Evolutionary conservation across 1,140 invertebrate genomes (phyloP), one percentile per base, ranked within the genome.

Genomic region (Bombus terrestris): DNA sequence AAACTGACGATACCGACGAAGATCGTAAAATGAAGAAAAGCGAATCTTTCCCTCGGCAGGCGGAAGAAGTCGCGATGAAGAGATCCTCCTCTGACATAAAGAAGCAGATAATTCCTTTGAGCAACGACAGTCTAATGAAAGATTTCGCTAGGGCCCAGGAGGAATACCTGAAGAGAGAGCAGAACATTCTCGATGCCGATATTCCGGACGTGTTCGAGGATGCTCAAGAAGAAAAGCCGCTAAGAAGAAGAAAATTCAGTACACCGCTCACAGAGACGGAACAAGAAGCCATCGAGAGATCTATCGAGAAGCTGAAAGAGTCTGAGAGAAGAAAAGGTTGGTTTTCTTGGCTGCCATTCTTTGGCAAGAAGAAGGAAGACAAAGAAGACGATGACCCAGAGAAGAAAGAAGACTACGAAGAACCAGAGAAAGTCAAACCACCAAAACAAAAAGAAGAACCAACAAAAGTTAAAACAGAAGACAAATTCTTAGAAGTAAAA

Each of bases 91-190:
- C 74, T 0, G 90, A 92, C 10, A 43, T 86, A 10, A 94, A 90
- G 62, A 95, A 95, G n/a, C 93, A 95, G 68, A 94, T 95, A 28
- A 95, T 95, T 57, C 94, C 93, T 0, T 68, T 95, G 71, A 93
- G 85, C 32, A 91, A 95, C 47, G 93, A 94, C 13, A 93, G 89
- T 68, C 82, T 95, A 0, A 91, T 94, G 4, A 89, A 94, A 22
- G 94, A 95, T 69, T 89, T 95, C 15, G 91, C 88, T 13, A 95
- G 88, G 59, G 94, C 94, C 1, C 92, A 94, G 5, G 87, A 88
- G n/a, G 89, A 92, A n/a, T 92, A 94, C 68, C 37, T 93, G 35
- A 85, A 72, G 47, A 92, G 90, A n/a, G 93, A 92, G 43, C 87
- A 90, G 18, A 91, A 85, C 18, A 92, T 93, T 5, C 83, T 94